Evolutionary conservation across 2,797 vertebrate genomes (phyloP).

Genomic region (Hybognathus amarus): DNA sequence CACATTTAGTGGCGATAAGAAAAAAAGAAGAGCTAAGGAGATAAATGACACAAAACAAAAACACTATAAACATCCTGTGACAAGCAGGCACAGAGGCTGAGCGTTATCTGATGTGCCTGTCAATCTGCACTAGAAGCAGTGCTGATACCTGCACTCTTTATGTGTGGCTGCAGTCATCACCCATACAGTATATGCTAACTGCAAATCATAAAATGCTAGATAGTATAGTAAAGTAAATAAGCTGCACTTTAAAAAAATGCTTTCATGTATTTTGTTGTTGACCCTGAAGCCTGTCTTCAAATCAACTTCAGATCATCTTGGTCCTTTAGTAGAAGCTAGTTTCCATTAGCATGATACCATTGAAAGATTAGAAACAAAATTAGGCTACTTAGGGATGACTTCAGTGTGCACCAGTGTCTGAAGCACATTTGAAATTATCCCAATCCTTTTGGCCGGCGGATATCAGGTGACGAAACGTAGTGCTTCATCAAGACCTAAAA

Average conservation of each 20-base stretch:
- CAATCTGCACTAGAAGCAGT: slow-evolving; percentile 2
- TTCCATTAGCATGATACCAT: background rate
- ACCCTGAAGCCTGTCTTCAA: background rate
- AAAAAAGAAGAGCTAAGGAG: background rate
- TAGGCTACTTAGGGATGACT: background rate
- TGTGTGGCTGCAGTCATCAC: background rate
- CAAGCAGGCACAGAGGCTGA: slow-evolving; percentile 18
- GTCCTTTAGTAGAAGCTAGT: background rate
- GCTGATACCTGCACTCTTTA: background rate
- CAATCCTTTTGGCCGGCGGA: background rate
- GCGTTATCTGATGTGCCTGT: slow-evolving; percentile 12
- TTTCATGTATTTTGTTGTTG: background rate
- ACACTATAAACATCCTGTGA: slow-evolving; percentile 8
- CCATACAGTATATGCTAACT: background rate
- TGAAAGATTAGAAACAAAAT: background rate
- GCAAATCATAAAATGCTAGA: background rate
- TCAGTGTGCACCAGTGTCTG: background rate
- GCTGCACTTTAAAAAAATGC: background rate
- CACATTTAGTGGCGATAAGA: slow-evolving; percentile 14
- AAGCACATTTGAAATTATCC: background rate
- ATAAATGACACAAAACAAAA: slow-evolving; percentile 31
- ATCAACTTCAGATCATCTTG: background rate
- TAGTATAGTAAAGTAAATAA: background rate
- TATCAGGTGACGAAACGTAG: background rate
- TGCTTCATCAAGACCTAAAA: background rate